Evolutionary conservation across 2,888 invertebrate genomes (phyloP), one percentile per base, ranked within the genome.

Genomic region (Rhimphoctona megacephalus): DNA sequence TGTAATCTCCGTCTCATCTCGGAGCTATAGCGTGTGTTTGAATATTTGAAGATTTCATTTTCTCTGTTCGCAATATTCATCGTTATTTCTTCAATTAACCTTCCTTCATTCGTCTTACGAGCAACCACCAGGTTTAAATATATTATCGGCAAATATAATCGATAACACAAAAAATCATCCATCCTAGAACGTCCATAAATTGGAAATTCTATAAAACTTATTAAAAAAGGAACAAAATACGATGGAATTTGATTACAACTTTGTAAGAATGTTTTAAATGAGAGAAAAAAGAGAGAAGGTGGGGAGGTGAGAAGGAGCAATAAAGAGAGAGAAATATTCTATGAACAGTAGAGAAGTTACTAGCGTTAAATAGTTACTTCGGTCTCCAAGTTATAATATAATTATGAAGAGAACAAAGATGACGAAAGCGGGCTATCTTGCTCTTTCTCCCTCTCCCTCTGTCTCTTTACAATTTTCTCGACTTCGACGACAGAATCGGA

Each of bases 361-460:
- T 43, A 43, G 11, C 33, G 49, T 46, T 46, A 69, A 49, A 43
- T 54, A 22, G 61, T 54, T 19, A 17, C 6, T 25, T 6, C 43
- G 43, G 43, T 43, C 11, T 46, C 54, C 33, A 43, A 61, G 67
- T 73, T 70, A 70, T 82, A 81, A 81, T 49, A n/a, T n/a, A 78
- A 85, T 81, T 73, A 78, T 46, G 72, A 52, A 39, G 73, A 57
- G 66, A 67, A 81, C 81, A 81, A 81, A 72, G 85, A 77, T 19
- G 43, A 43, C 22, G 61, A 77, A 81, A 76, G 36, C 72, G 22
- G 11, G 72, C 36, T 19, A n/a, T 61, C 30, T 54, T 14, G 46
- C 39, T 39, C 61, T 81, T 66, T 54, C 72, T 81, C 66, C 25
- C 25, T 25, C 25, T 25, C 57, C 19, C 33, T 66, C 52, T 8